Conservation (phyloP, 2,888 invertebrate genomes). For the Danaus chrysippus region DNA sequence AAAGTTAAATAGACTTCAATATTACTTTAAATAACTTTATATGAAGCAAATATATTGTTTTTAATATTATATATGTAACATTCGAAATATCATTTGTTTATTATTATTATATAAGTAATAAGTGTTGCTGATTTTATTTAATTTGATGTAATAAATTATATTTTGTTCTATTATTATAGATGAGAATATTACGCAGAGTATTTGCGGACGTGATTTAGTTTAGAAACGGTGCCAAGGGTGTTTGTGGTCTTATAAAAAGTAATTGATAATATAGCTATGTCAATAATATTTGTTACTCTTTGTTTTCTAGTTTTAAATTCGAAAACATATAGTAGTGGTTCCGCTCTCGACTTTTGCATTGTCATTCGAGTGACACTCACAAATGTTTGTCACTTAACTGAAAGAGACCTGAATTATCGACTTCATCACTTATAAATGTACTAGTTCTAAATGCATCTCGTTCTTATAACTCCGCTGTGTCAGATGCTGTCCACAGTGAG, state of each 20-base stretch:
- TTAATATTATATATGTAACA: too few relatives aligned
- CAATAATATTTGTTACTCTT: constrained; percentile 21
- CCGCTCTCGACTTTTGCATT: constrained; percentile 49
- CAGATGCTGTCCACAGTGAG: background rate
- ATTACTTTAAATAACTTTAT: too few relatives aligned
- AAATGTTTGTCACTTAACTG: constrained; percentile 65
- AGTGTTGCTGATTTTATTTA: background rate
- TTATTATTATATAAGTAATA: too few relatives aligned
- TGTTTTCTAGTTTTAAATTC: constrained; percentile 13
- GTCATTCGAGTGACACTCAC: constrained; percentile 63
- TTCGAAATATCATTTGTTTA: too few relatives aligned
- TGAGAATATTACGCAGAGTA: background rate
- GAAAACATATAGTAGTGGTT: constrained; percentile 27
- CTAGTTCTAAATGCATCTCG: constrained; percentile 24
- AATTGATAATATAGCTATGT: constrained; percentile 26
- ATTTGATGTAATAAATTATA: background rate
- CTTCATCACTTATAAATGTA: constrained; percentile 34
- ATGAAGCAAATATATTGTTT: too few relatives aligned
- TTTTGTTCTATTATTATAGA: background rate
- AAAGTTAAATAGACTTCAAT: too few relatives aligned
- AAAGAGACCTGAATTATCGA: constrained; percentile 40
- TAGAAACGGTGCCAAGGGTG: constrained; percentile 33
- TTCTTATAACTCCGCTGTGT: constrained; percentile 3
- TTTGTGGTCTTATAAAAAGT: constrained; percentile 32
- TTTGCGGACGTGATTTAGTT: constrained; percentile 18